Evolutionary conservation across 2,888 invertebrate species (phyloP).

Genomic region (Deroplatys truncata): DNA sequence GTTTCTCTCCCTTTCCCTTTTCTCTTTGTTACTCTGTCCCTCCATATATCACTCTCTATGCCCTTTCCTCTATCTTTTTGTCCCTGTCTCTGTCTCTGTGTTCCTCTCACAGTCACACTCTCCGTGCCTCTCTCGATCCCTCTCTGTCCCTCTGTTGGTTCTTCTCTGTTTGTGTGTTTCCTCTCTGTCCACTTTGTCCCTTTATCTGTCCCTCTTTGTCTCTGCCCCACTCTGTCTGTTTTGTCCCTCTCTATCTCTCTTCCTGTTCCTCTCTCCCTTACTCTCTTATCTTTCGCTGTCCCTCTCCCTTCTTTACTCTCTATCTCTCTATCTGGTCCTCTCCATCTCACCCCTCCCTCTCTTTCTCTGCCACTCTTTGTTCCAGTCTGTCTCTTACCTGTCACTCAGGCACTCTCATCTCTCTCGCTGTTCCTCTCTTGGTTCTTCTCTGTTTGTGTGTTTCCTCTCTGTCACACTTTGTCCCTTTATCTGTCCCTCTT

Average conservation of each 20-base stretch:
- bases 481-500: neutral
- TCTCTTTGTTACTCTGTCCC: neutral
- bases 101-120: neutral
- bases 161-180: too few relatives aligned
- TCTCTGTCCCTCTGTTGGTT: neutral
- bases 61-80: too few relatives aligned
- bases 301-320: neutral
- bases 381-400: too few relatives aligned
- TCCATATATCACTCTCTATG: too few relatives aligned
- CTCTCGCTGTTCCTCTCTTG: too few relatives aligned
- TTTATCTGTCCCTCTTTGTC: neutral
- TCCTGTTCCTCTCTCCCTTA: neutral
- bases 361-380: too few relatives aligned
- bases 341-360: neutral
- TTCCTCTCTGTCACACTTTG: fast-evolving
- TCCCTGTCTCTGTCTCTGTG: neutral
- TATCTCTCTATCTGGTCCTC: neutral
- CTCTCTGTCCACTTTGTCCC: too few relatives aligned
- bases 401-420: too few relatives aligned
- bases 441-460: too few relatives aligned
- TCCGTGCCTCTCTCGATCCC: neutral
- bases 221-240: neutral
- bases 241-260: neutral
- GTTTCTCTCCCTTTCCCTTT: too few relatives aligned
- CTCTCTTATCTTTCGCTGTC: neutral